These are phyloP conservation scores for Lagopus muta DNA, from an alignment of 2,113 vertebrate species.

Conservation along the genomic window DNA sequence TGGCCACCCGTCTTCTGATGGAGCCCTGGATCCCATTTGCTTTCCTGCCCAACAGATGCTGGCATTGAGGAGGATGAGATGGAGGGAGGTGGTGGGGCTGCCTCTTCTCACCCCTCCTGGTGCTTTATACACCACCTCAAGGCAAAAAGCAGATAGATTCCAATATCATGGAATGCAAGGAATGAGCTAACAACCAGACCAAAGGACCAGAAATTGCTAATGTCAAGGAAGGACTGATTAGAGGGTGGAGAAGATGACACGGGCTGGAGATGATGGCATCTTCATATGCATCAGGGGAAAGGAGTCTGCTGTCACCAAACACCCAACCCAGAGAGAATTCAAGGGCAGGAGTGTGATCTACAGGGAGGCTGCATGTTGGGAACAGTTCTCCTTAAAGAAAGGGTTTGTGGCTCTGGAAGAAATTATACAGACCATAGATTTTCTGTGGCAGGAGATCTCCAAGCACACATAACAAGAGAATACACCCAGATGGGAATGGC, in stretches of 20 bases:
- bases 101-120: rapidly evolving
- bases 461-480: background rate
- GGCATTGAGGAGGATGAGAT: background rate
- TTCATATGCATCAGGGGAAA: background rate
- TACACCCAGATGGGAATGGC: too few species aligned
- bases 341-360: background rate
- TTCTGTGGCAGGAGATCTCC: background rate
- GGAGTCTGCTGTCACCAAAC: background rate
- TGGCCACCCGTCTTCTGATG: too few species aligned
- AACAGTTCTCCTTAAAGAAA: background rate
- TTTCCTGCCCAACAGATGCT: background rate
- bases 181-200: background rate
- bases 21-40: too few species aligned
- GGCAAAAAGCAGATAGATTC: background rate
- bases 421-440: background rate
- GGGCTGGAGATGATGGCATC: background rate
- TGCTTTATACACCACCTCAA: background rate
- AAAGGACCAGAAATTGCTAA: background rate
- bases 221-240: background rate
- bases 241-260: background rate
- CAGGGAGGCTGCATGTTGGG: background rate
- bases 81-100: background rate
- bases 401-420: background rate
- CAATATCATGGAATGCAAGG: background rate
- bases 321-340: rapidly evolving